These are phyloP conservation scores for Neocrepidodera transversa DNA, from an alignment of 2,888 invertebrate species.

Conservation along the genomic window DNA sequence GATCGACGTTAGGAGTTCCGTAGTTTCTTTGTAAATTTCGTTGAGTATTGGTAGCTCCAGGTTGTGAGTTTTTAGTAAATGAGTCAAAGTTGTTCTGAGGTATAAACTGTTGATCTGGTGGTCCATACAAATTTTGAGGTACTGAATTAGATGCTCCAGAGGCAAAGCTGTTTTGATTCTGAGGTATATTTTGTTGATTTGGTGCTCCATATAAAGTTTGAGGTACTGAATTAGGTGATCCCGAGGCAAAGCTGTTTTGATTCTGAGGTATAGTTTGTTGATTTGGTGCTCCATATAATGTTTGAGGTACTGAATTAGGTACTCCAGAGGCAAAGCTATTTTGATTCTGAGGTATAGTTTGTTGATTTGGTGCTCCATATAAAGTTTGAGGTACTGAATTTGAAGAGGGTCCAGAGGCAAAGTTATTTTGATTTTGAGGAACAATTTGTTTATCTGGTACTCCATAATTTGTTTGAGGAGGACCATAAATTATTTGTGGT, in stretches of 20 bases:
- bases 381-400: slow-evolving; percentile 2
- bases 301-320: background rate
- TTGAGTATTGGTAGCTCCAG: slow-evolving; percentile 2
- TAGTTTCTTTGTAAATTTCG: background rate
- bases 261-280: background rate
- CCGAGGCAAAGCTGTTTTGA: slow-evolving; percentile 4
- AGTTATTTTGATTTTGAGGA: too few relatives aligned
- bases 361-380: slow-evolving; percentile 12
- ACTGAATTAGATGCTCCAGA: background rate
- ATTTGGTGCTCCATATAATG: slow-evolving; percentile 13
- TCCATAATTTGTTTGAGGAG: slow-evolving; percentile 20
- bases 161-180: background rate
- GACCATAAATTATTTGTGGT: background rate
- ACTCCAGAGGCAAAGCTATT: background rate
- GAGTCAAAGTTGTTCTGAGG: slow-evolving; percentile 18
- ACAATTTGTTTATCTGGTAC: slow-evolving; percentile 22
- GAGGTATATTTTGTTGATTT: background rate
- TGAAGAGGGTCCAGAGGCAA: background rate
- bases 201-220: slow-evolving; percentile 13
- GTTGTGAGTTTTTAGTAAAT: too few relatives aligned
- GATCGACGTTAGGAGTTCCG: slow-evolving; percentile 9
- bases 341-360: background rate
- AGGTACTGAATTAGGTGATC: slow-evolving; percentile 2
- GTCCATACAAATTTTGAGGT: slow-evolving; percentile 19
- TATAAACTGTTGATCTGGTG: slow-evolving; percentile 21